Percentiles rank a stretch among this genome's conserved stretches.
Evolutionary conservation across 2,113 vertebrate genomes (phyloP).

Genomic region (Oceanodroma tethys): DNA sequence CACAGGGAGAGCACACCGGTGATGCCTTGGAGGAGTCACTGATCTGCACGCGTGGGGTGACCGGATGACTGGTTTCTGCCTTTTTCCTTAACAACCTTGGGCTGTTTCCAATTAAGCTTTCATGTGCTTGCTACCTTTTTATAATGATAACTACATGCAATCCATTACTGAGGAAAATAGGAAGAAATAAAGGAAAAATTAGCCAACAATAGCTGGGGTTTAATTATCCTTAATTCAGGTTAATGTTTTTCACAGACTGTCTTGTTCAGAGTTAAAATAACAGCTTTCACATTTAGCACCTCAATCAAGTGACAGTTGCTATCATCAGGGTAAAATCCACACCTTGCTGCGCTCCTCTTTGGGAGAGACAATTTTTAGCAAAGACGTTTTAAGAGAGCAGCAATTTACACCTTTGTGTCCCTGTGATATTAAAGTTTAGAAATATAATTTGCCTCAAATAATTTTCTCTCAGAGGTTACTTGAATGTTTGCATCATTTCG

Average conservation of each 20-base stretch:
- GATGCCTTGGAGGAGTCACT: not conserved
- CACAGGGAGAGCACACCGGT: not conserved
- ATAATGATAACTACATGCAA: not conserved
- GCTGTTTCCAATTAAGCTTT: not conserved
- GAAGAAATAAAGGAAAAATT: not conserved
- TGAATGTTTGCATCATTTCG: not conserved
- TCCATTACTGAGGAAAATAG: not conserved
- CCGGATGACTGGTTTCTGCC: not conserved
- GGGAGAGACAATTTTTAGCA: not conserved
- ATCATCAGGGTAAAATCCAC: slow-evolving; percentile 1
- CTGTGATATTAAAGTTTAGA: not conserved
- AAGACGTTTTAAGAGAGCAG: not conserved
- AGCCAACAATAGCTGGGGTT: not conserved
- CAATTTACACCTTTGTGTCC: not conserved
- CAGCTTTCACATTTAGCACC: slow-evolving; percentile 29
- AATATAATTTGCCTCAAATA: not conserved
- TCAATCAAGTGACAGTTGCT: not conserved
- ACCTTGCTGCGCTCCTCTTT: not conserved
- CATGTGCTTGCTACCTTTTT: not conserved
- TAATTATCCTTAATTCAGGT: not conserved
- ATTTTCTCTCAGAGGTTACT: not conserved
- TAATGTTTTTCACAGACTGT: not conserved
- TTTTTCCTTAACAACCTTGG: not conserved
- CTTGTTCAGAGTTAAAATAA: not conserved
- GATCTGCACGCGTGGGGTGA: accelerated